Percentiles rank a stretch among this genome's conserved stretches.
Evolutionary conservation across 1,140 invertebrate genomes (phyloP).

Genomic region (Brachionus angularis): DNA sequence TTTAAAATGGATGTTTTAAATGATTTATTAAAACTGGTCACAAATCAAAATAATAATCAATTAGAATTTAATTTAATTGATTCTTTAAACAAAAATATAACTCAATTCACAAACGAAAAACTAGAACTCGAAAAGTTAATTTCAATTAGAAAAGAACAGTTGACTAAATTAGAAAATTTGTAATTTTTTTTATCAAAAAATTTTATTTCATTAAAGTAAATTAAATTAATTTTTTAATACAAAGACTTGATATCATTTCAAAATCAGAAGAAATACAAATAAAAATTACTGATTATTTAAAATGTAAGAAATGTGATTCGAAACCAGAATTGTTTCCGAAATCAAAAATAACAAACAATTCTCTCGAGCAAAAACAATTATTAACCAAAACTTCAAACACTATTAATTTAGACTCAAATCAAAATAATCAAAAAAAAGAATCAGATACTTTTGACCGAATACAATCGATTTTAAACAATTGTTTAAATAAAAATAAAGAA

Average conservation of each 20-base stretch:
- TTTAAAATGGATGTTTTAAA: slow-evolving; percentile 31
- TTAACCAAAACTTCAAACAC: too few relatives aligned
- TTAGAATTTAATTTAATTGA: not conserved
- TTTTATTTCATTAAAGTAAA: not conserved
- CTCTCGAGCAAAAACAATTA: not conserved
- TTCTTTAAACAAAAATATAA: not conserved
- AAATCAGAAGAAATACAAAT: slow-evolving; percentile 1
- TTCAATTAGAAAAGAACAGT: not conserved
- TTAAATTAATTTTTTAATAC: not conserved
- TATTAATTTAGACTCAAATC: not conserved
- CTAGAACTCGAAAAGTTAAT: not conserved
- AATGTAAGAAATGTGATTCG: slow-evolving; percentile 11
- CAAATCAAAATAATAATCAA: not conserved
- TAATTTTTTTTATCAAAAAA: slow-evolving; percentile 10
- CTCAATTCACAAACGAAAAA: not conserved
- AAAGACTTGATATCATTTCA: not conserved
- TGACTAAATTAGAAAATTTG: slow-evolving; percentile 3
- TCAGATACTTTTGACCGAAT: not conserved
- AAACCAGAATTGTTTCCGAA: not conserved
- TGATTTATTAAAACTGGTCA: not conserved
- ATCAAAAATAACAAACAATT: not conserved
- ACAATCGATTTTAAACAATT: slow-evolving; percentile 13
- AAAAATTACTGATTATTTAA: slow-evolving; percentile 1
- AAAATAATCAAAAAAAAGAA: not conserved
- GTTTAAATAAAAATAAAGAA: not conserved